Percentiles rank a stretch among this genome's conserved stretches.
Evolutionary conservation across 53 echinoderm and acorn worm species (phyloP).

Genomic region (Paracentrotus lividus): DNA sequence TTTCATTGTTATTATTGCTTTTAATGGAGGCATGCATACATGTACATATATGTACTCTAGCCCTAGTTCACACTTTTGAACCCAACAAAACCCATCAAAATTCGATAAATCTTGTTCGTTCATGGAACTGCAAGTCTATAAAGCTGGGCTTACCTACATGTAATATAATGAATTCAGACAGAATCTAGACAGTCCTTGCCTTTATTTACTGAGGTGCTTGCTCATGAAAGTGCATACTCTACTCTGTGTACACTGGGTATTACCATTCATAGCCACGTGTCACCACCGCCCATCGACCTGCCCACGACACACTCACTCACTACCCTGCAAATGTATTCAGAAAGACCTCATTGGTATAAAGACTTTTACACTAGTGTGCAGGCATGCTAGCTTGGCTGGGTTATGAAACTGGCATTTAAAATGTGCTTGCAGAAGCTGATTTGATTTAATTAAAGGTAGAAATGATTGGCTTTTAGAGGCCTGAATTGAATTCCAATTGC

Average conservation of each 20-base stretch:
- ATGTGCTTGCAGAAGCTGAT: neutral
- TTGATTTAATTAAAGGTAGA: conserved; percentile 40
- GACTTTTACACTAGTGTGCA: neutral
- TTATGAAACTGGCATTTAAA: conserved; percentile 15
- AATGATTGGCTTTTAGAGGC: neutral
- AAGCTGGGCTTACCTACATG: no score
- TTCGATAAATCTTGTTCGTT: no score
- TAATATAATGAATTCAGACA: no score
- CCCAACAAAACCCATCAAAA: no score
- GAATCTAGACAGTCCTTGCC: neutral
- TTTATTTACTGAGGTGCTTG: conserved; percentile 9
- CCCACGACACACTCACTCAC: neutral
- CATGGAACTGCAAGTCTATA: no score
- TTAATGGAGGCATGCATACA: no score
- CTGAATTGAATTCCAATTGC: no score
- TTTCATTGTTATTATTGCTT: no score
- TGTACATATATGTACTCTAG: no score
- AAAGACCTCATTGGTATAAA: neutral
- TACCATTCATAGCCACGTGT: conserved; percentile 5
- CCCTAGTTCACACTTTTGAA: no score
- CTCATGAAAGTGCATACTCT: conserved; percentile 16
- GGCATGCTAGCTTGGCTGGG: neutral
- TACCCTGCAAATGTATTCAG: neutral
- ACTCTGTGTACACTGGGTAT: neutral
- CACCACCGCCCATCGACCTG: neutral